Percentiles rank a stretch among this genome's conserved stretches.
These are phyloP conservation scores for Aspiorhynchus laticeps DNA, from an alignment of 2,113 vertebrate genomes.

Conservation along the genomic window DNA sequence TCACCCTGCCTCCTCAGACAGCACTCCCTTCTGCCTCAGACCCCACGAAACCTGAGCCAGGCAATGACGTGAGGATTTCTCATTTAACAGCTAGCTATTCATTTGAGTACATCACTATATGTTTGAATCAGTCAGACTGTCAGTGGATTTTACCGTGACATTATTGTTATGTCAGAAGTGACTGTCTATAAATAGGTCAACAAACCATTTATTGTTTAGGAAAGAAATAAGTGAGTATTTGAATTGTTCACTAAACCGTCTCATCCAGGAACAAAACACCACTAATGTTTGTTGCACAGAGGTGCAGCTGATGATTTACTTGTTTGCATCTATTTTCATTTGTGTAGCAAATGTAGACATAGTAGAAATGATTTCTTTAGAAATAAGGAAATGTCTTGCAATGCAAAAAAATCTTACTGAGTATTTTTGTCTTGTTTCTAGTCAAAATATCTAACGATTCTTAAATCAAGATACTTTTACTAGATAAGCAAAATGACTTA, in stretches of 20 bases:
- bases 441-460: no score
- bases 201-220: background rate
- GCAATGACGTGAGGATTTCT: conserved; percentile 36
- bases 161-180: background rate
- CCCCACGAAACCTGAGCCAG: conserved; percentile 18
- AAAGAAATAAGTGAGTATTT: background rate
- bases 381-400: background rate
- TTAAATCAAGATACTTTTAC: no score
- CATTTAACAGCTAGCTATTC: background rate
- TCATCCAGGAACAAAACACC: background rate
- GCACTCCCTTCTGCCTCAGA: background rate
- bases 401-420: no score
- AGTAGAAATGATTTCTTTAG: background rate
- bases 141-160: background rate
- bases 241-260: background rate
- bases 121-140: background rate
- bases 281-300: background rate
- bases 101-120: background rate
- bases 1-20: conserved; percentile 9
- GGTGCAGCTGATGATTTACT: background rate
- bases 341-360: background rate
- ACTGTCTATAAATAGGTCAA: background rate
- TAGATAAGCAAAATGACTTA: no score
- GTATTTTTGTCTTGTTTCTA: no score
- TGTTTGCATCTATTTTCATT: background rate